Percentiles rank a stretch among this genome's conserved stretches.
phyloP scores from a whole-genome alignment of 1,140 invertebrate species.

The Pararge aegeria region DNA sequence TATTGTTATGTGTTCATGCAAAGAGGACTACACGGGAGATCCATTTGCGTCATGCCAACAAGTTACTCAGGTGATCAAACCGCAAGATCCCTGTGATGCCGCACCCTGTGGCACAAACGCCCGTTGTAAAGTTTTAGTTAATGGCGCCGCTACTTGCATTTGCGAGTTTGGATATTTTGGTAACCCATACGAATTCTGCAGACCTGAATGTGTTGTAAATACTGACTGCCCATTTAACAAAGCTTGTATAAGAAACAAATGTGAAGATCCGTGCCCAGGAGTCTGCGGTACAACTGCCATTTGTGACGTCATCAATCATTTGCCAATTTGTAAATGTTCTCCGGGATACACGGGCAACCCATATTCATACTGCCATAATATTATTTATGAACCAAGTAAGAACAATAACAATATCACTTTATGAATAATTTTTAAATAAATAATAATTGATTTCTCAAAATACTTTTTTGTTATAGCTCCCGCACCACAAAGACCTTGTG shows the following conservation, averaged over 20 bases:
- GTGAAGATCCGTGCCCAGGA: slow-evolving; percentile 85
- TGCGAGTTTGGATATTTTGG: slow-evolving; percentile 86
- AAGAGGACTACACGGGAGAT: slow-evolving; percentile 75
- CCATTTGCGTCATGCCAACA: slow-evolving; percentile 63
- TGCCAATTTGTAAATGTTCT: slow-evolving; percentile 85
- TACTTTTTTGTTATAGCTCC: slow-evolving; percentile 48
- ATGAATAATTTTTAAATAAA: too few relatives aligned
- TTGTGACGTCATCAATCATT: slow-evolving; percentile 85
- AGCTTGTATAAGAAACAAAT: slow-evolving; percentile 84
- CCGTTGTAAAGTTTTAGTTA: slow-evolving; percentile 80
- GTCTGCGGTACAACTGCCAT: slow-evolving; percentile 84
- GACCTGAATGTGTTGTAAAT: slow-evolving; percentile 85
- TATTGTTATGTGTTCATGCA: slow-evolving; percentile 87
- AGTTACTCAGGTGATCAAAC: slow-evolving; percentile 45
- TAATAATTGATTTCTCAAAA: slow-evolving; percentile 74
- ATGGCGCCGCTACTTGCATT: slow-evolving; percentile 81
- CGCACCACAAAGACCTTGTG: slow-evolving; percentile 80
- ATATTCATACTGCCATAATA: slow-evolving; percentile 81
- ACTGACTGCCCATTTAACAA: slow-evolving; percentile 82
- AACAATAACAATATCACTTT: slow-evolving; percentile 83
- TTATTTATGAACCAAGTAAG: slow-evolving; percentile 78
- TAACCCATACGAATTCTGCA: slow-evolving; percentile 81
- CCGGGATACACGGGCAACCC: slow-evolving; percentile 87
- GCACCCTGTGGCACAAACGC: slow-evolving; percentile 85
- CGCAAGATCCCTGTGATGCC: slow-evolving; percentile 82